phyloP scores from a whole-genome alignment of 2,797 vertebrate species.

The Salarias fasciatus region DNA sequence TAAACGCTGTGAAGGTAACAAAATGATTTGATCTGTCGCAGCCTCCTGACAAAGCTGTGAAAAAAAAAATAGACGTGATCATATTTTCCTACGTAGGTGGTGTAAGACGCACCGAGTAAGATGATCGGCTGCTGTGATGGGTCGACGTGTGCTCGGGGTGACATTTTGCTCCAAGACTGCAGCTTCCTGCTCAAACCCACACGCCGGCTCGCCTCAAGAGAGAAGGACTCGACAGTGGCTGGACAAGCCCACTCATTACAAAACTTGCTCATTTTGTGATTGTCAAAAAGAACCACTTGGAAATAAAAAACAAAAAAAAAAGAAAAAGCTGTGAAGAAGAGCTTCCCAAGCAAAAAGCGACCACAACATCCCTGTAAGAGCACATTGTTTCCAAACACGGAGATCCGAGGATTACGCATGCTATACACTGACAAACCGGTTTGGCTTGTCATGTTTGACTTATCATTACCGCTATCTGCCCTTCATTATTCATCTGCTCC shows the following conservation, averaged over 20 bases:
- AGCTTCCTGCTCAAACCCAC: conserved; percentile 91
- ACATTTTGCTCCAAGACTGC: conserved; percentile 85
- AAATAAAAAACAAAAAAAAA: not conserved
- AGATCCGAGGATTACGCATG: conserved; percentile 1
- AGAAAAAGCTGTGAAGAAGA: conserved; percentile 1
- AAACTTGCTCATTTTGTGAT: conserved; percentile 4
- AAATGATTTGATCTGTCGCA: conserved; percentile 67
- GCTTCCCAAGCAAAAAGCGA: conserved; percentile 6
- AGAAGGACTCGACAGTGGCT: conserved; percentile 48
- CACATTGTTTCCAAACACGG: conserved; percentile 26
- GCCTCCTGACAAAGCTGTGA: conserved; percentile 70
- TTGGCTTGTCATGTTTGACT: conserved; percentile 58
- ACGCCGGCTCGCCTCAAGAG: conserved; percentile 64
- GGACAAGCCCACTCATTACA: conserved; percentile 55
- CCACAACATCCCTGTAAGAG: not conserved
- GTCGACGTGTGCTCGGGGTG: conserved; percentile 60
- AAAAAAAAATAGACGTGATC: conserved; percentile 72
- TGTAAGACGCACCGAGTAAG: conserved; percentile 65
- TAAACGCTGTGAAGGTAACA: conserved; percentile 52
- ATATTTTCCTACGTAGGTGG: conserved; percentile 98
- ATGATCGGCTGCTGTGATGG: conserved; percentile 68
- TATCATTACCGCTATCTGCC: conserved; percentile 45
- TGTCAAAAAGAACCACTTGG: not conserved
- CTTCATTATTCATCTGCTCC: conserved; percentile 39
- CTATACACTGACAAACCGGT: conserved; percentile 47